Evolutionary conservation across 2,888 invertebrate genomes (phyloP).

Genomic region (Zygaena filipendulae): DNA sequence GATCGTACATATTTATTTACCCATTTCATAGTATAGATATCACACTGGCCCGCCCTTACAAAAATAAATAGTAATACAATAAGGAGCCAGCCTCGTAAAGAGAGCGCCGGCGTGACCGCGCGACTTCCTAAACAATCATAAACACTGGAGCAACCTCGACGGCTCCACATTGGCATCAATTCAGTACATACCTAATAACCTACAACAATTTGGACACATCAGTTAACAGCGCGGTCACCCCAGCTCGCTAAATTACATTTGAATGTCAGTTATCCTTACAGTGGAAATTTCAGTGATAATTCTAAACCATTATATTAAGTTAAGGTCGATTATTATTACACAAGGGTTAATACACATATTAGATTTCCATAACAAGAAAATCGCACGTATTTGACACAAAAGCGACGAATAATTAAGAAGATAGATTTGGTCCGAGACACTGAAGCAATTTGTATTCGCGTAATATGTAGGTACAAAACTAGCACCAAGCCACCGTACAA

Average conservation of each 20-base stretch:
- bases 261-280: constrained; percentile 50
- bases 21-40: constrained; percentile 68
- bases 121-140: constrained; percentile 18
- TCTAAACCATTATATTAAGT: constrained; percentile 67
- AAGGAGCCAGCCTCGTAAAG: constrained; percentile 48
- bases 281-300: constrained; percentile 55
- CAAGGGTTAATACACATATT: constrained; percentile 59
- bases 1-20: constrained; percentile 69
- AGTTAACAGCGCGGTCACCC: constrained; percentile 42
- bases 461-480: constrained; percentile 42
- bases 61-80: constrained; percentile 66
- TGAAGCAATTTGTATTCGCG: constrained; percentile 57
- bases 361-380: constrained; percentile 60
- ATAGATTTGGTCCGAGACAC: constrained; percentile 68
- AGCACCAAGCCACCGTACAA: constrained; percentile 65
- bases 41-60: constrained; percentile 70
- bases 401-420: constrained; percentile 60
- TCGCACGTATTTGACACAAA: constrained; percentile 68
- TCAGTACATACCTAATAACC: constrained; percentile 34
- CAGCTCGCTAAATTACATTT: constrained; percentile 35
- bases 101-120: constrained; percentile 43
- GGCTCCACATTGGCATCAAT: constrained; percentile 47
- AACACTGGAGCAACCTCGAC: constrained; percentile 21
- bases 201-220: constrained; percentile 58
- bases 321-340: too few relatives aligned